phyloP scores from a whole-genome alignment of 2,888 invertebrate species.

The Agriopis marginaria region DNA sequence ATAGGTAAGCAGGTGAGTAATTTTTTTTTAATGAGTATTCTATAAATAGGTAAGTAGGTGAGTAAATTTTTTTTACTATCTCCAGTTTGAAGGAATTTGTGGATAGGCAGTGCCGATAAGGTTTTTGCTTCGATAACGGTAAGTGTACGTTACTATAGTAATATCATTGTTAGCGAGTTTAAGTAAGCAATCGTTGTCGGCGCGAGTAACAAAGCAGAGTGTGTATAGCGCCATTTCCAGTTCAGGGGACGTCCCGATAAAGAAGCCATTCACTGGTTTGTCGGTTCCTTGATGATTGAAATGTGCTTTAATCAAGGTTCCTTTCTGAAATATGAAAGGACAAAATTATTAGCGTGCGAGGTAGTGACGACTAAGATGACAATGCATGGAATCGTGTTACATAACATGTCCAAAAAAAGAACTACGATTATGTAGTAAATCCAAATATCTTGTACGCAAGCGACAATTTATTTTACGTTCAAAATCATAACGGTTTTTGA shows the following conservation, averaged over 20 bases:
- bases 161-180: conserved; percentile 90
- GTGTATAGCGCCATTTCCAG: conserved; percentile 96
- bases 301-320: conserved; percentile 90
- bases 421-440: too few species aligned
- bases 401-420: too few species aligned
- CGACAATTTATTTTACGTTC: too few species aligned
- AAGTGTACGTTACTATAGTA: conserved; percentile 90
- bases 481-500: too few species aligned
- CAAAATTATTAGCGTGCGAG: too few species aligned
- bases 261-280: conserved; percentile 91
- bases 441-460: too few species aligned
- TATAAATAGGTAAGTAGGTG: background rate
- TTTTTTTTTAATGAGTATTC: too few species aligned
- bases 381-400: too few species aligned
- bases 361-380: too few species aligned
- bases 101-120: conserved; percentile 94
- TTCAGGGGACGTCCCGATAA: conserved; percentile 96
- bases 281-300: conserved; percentile 89
- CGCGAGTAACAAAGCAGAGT: conserved; percentile 92
- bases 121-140: conserved; percentile 91
- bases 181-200: conserved; percentile 91
- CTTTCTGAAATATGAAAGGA: conserved; percentile 87
- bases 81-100: conserved; percentile 86
- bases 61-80: background rate
- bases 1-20: too few species aligned